These are phyloP conservation scores for Lipotes vexillifer DNA, from an alignment of 2,113 vertebrate genomes.

Conservation along the genomic window DNA sequence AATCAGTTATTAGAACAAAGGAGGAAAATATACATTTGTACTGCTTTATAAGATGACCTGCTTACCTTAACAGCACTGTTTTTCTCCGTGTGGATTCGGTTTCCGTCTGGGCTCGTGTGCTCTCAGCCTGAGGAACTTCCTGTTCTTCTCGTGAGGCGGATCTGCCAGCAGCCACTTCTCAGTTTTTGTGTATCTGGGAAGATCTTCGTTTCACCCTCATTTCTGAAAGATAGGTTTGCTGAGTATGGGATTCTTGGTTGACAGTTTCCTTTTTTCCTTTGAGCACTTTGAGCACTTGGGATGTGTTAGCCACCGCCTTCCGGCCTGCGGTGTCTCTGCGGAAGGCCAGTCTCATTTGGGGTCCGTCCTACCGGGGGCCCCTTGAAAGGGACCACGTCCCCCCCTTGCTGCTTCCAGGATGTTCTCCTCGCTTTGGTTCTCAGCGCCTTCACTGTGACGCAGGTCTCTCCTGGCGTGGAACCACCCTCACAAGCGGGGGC, in stretches of 20 bases:
- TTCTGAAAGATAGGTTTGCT: background rate
- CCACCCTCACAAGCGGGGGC: background rate
- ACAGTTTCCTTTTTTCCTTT: too few species aligned
- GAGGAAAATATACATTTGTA: background rate
- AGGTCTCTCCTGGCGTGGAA: background rate
- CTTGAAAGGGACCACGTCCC: fast-evolving
- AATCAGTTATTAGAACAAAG: background rate
- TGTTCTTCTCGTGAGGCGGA: background rate
- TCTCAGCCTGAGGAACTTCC: background rate
- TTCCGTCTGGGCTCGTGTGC: background rate
- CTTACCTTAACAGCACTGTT: background rate
- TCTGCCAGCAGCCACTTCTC: too few species aligned
- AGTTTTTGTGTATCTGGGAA: background rate
- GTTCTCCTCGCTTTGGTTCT: background rate
- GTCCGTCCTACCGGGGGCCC: background rate
- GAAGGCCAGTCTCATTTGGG: background rate
- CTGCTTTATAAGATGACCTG: background rate
- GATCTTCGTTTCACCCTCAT: background rate
- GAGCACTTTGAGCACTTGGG: too few species aligned
- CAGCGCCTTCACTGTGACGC: background rate
- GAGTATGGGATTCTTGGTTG: fast-evolving
- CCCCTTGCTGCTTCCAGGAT: background rate
- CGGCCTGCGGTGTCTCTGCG: background rate
- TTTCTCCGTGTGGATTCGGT: background rate
- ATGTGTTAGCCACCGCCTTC: fast-evolving